Percentiles rank a stretch among this genome's conserved stretches.
Evolutionary conservation across 1,140 invertebrate species (phyloP).

Genomic region (Microplitis mediator): DNA sequence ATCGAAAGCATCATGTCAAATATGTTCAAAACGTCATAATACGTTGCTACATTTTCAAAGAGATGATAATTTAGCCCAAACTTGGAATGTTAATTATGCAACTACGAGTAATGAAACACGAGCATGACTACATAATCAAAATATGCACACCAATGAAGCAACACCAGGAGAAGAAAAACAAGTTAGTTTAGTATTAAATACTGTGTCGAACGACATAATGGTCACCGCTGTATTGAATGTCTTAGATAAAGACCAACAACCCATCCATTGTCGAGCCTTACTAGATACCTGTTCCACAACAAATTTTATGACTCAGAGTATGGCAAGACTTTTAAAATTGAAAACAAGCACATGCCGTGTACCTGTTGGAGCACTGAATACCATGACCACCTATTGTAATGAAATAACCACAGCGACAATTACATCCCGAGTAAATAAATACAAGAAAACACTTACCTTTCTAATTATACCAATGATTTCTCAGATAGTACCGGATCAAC

Average conservation of each 20-base stretch:
- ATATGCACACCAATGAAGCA: neutral
- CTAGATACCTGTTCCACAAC: slow-evolving; percentile 18
- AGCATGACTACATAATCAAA: neutral
- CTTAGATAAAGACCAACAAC: neutral
- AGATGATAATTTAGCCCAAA: neutral
- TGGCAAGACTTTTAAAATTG: neutral
- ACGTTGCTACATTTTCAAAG: neutral
- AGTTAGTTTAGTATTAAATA: neutral
- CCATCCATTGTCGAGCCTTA: no score
- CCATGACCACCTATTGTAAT: neutral
- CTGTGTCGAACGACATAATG: neutral
- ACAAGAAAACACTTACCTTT: no score
- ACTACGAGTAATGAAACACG: neutral
- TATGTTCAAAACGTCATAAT: neutral
- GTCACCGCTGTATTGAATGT: neutral
- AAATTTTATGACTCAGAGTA: slow-evolving; percentile 15
- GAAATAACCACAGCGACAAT: neutral
- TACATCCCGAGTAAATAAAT: no score
- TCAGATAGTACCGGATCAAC: no score
- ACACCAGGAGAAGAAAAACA: neutral
- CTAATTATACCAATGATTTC: no score
- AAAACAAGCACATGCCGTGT: neutral
- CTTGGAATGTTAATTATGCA: neutral
- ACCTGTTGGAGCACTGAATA: neutral
- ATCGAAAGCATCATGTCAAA: neutral